These are phyloP conservation scores for Typhlichthys eigenmanni DNA, from an alignment of 2,797 vertebrate species.

Conservation along the genomic window DNA sequence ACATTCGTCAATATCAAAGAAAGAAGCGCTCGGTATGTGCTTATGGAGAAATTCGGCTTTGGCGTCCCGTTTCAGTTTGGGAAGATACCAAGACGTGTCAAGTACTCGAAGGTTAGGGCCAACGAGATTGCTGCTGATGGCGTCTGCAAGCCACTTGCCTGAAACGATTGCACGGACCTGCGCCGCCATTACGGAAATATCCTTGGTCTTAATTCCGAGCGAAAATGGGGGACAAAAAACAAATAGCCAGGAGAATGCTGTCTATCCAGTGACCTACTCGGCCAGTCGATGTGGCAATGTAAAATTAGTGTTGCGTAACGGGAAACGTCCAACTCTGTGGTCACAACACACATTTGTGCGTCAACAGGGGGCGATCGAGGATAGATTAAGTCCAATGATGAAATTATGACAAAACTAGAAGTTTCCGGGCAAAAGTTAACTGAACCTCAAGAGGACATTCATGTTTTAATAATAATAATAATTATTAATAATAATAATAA, in stretches of 20 bases:
- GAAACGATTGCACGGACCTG: constrained; percentile 82
- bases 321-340: too few species aligned
- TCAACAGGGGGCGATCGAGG: too few species aligned
- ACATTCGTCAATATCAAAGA: constrained; percentile 91
- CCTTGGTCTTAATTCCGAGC: background rate
- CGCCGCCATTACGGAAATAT: constrained; percentile 76
- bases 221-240: background rate
- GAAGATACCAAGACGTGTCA: constrained; percentile 89
- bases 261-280: background rate
- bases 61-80: constrained; percentile 78
- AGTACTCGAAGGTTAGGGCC: constrained; percentile 83
- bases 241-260: too few species aligned
- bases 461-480: too few species aligned
- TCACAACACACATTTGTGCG: too few species aligned
- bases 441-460: too few species aligned
- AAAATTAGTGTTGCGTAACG: too few species aligned
- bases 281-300: background rate
- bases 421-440: too few species aligned
- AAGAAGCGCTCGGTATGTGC: constrained; percentile 87
- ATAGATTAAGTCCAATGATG: too few species aligned
- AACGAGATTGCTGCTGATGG: constrained; percentile 68
- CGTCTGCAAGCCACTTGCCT: constrained; percentile 84
- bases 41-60: constrained; percentile 81
- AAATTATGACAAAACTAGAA: too few species aligned
- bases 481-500: too few species aligned